These are phyloP conservation scores for Megaceryle torquata DNA, from an alignment of 2,113 vertebrate genomes.

Conservation along the genomic window DNA sequence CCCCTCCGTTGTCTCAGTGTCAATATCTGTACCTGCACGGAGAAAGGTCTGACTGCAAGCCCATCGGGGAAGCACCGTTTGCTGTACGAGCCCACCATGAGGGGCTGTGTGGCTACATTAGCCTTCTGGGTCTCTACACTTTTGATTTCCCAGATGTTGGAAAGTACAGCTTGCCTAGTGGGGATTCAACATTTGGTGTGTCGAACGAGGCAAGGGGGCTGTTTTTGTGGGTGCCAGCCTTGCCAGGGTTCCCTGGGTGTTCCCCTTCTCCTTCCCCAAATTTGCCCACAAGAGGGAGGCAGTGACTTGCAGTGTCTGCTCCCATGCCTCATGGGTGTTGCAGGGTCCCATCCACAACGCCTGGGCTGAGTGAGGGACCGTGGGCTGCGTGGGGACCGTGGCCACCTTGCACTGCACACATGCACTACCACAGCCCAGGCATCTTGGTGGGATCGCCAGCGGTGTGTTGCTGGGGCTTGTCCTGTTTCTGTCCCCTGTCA, in stretches of 20 bases:
- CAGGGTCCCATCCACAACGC: not conserved
- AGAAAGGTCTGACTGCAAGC: not conserved
- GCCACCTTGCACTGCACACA: fast-evolving
- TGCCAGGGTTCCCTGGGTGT: not conserved
- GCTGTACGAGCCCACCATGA: too few relatives aligned
- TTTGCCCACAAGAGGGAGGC: conserved; percentile 16
- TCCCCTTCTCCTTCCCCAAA: not conserved
- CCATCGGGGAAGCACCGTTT: too few relatives aligned
- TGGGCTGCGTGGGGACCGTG: not conserved
- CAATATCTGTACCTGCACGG: not conserved
- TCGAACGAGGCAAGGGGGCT: fast-evolving
- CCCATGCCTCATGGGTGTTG: fast-evolving
- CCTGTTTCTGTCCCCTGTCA: not conserved
- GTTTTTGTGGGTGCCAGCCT: not conserved
- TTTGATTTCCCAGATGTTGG: not conserved
- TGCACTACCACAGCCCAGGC: fast-evolving
- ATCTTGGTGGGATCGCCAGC: not conserved
- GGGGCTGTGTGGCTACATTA: not conserved
- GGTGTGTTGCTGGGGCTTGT: not conserved
- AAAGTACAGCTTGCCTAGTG: fast-evolving
- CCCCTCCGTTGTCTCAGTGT: not conserved
- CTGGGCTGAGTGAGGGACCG: not conserved
- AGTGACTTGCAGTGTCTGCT: not conserved
- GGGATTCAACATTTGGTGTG: fast-evolving
- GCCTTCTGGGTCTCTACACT: too few relatives aligned